Evolutionary conservation across 35 echinoderm and acorn worm species (phyloP), one percentile per base, ranked within the genome.

Genomic region (Heliocidaris tuberculata): DNA sequence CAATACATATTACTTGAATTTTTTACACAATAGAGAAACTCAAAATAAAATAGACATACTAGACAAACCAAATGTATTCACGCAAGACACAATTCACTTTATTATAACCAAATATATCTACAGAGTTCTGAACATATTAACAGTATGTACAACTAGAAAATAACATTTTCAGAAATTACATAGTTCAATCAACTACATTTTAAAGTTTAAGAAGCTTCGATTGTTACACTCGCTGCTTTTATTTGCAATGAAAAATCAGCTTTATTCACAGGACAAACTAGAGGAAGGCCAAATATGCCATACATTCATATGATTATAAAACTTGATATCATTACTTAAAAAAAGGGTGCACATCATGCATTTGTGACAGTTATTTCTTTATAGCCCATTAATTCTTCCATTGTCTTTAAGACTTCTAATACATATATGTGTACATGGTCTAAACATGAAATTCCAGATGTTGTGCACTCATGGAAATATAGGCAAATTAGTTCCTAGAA

Each of bases 71-170:
- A 7, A 21, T 78, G 31, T 42, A 42, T 89, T 89, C 87, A 89
- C 87, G 42, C 87, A 89, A 89, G 87, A 89, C 87, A 89, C 31
- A 42, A 48, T 89, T 42, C 87, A 89, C 87, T 89, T 89, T 89
- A 89, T 89, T 89, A 24, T 89, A 19, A 32, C 2, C 87, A 42
- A 85, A 2, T 89, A 89, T 42, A 89, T 42, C 87, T 89, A 89
- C 87, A 89, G 31, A 30, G 31, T 48, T 89, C 24, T 47, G 87
- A 89, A 89, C 31, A 42, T 89, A 89, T 89, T 89, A 19, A 89
- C 87, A 89, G 31, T 42, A 78, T 78, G 0, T 78, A 78, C 65
- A 78, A 6, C 21, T 21, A 78, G 65, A 78, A 78, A 78, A 78
- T 78, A 78, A n/a, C 7, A 9, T 48, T 47, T 52, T 48, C 89